Evolutionary conservation across 1,140 invertebrate genomes (phyloP).

Genomic region (Cyphomyrmex costatus): DNA sequence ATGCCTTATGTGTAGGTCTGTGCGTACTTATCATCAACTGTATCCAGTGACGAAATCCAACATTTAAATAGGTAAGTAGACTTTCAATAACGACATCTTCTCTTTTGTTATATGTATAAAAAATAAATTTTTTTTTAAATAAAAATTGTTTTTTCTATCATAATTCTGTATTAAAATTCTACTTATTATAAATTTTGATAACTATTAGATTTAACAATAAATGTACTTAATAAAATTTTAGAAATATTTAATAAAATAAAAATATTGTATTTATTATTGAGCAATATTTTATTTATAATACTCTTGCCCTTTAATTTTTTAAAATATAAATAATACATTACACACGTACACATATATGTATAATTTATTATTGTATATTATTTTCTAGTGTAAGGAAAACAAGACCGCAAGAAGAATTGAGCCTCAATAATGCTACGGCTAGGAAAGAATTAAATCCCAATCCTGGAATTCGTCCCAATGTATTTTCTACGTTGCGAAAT

Average conservation of each 20-base stretch:
- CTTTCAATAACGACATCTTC: neutral
- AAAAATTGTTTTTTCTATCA: neutral
- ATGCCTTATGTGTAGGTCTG: conserved; percentile 51
- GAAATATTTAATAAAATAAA: neutral
- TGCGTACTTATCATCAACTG: conserved; percentile 47
- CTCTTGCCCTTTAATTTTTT: too few relatives aligned
- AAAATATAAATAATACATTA: neutral
- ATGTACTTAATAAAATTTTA: neutral
- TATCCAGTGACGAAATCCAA: conserved; percentile 31
- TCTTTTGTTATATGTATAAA: neutral
- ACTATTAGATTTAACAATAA: conserved; percentile 10
- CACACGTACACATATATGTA: neutral
- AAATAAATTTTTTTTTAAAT: neutral
- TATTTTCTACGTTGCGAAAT: neutral
- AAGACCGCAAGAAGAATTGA: neutral
- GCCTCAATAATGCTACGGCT: neutral
- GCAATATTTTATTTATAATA: neutral
- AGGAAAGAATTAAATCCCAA: neutral
- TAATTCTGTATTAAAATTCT: neutral
- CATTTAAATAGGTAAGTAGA: conserved; percentile 45
- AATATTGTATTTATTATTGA: neutral
- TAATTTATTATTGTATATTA: too few relatives aligned
- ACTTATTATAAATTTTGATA: neutral
- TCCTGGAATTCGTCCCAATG: neutral
- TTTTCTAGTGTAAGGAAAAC: conserved; percentile 9